These are phyloP conservation scores for Plodia interpunctella DNA, from an alignment of 1,140 invertebrate genomes.

Conservation along the genomic window DNA sequence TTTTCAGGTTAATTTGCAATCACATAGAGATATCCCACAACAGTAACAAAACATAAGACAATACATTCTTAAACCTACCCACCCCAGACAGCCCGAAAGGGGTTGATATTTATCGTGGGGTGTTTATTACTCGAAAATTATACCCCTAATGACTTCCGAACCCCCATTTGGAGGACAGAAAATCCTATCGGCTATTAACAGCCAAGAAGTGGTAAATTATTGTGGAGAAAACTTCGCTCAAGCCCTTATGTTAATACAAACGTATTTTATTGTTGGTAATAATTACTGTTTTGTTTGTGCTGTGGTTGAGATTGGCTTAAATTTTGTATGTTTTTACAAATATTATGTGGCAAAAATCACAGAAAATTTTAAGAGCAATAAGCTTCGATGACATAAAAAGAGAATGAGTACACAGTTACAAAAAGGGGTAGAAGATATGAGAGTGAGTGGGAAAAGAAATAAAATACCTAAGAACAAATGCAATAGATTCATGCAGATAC, in stretches of 20 bases:
- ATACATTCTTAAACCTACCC: slow-evolving; percentile 4
- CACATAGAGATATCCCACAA: background rate
- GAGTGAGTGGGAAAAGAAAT: too few species aligned
- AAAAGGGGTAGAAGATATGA: too few species aligned
- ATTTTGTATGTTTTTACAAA: background rate
- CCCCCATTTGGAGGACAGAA: slow-evolving; percentile 43
- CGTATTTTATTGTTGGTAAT: slow-evolving; percentile 20
- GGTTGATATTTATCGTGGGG: slow-evolving; percentile 65
- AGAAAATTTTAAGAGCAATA: too few species aligned
- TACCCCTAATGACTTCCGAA: slow-evolving; percentile 71
- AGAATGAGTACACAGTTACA: too few species aligned
- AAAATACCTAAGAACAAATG: too few species aligned
- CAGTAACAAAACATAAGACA: slow-evolving; percentile 8
- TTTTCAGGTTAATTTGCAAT: too few species aligned
- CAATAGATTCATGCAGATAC: too few species aligned
- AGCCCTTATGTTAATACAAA: slow-evolving; percentile 55
- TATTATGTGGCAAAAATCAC: too few species aligned
- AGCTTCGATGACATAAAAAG: too few species aligned
- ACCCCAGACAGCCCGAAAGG: slow-evolving; percentile 38
- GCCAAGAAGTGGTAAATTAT: slow-evolving; percentile 63
- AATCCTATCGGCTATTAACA: slow-evolving; percentile 74
- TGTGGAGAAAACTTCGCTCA: slow-evolving; percentile 34
- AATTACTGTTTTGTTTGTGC: slow-evolving; percentile 17
- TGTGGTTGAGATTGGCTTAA: background rate
- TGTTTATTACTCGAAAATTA: slow-evolving; percentile 75